Percentiles rank a stretch among this genome's conserved stretches.
phyloP scores from a whole-genome alignment of 2,113 vertebrate genomes.

The Nestor notabilis region DNA sequence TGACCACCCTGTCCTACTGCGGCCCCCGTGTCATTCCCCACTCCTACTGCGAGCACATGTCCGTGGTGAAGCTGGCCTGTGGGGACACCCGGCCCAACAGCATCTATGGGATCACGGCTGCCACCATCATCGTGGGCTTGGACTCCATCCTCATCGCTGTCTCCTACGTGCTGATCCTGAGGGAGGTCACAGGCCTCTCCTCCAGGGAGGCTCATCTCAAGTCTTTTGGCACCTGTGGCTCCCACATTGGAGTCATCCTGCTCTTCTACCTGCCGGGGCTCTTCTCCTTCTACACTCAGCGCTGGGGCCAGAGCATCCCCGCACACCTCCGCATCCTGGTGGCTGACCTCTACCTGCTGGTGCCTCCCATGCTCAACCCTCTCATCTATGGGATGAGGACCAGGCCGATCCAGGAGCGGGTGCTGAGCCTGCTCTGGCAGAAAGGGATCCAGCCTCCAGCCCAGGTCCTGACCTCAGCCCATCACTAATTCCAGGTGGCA shows the following conservation, averaged over 20 bases:
- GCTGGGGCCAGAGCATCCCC: neutral
- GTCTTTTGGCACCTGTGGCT: slow-evolving; percentile 49
- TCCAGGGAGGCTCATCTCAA: slow-evolving; percentile 56
- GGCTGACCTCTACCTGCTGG: neutral
- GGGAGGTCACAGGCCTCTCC: slow-evolving; percentile 28
- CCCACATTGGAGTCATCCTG: slow-evolving; percentile 53
- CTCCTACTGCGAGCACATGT: neutral
- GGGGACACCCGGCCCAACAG: neutral
- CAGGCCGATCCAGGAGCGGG: rapidly evolving
- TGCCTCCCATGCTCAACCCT: neutral
- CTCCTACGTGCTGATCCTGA: slow-evolving; percentile 54
- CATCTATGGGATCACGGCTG: neutral
- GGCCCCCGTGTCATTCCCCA: neutral
- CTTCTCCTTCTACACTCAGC: neutral
- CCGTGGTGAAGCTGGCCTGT: neutral
- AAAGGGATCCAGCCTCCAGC: neutral
- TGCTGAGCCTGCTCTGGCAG: neutral
- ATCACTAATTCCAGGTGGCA: no score
- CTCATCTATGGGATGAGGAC: neutral
- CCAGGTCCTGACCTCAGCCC: neutral
- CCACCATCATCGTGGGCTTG: neutral
- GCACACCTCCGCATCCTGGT: neutral
- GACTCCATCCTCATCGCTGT: slow-evolving; percentile 46
- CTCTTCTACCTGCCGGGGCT: neutral
- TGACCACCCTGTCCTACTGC: neutral